A percentile compares a stretch with the other conserved stretches of the same genome.
These are phyloP conservation scores for Spilogale gracilis DNA, from an alignment of 2,113 vertebrate genomes.

Conservation along the genomic window DNA sequence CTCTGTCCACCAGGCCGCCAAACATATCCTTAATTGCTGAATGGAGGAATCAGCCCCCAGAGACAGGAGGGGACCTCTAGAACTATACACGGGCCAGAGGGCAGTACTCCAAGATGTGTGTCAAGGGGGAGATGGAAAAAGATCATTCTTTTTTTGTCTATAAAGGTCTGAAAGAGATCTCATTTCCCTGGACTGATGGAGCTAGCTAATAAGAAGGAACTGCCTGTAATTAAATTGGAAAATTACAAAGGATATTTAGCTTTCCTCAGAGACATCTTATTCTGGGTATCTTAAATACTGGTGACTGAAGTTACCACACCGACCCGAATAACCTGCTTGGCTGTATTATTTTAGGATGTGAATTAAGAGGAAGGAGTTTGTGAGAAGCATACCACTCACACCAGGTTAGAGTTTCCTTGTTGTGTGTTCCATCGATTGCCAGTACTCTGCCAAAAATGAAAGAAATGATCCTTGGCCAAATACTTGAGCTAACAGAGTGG, in stretches of 20 bases:
- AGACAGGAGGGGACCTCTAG: neutral
- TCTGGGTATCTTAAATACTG: neutral
- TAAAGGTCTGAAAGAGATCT: neutral
- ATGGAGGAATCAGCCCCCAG: neutral
- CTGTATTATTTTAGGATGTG: neutral
- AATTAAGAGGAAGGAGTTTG: neutral
- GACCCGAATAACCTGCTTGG: neutral
- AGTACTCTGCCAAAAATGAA: neutral
- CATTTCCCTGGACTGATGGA: neutral
- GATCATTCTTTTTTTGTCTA: neutral
- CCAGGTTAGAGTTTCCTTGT: neutral
- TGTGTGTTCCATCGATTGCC: fast-evolving
- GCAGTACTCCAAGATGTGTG: neutral
- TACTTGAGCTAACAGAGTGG: neutral
- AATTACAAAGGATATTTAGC: neutral
- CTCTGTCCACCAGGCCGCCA: fast-evolving
- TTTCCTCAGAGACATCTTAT: neutral
- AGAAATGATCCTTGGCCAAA: neutral
- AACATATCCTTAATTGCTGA: slow-evolving; percentile 1
- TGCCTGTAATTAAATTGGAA: neutral
- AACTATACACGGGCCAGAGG: neutral
- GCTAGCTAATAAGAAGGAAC: neutral
- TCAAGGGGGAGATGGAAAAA: neutral
- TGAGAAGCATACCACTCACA: neutral
- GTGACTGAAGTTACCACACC: neutral